These are phyloP conservation scores for Eupithecia exiguata DNA, from an alignment of 2,888 invertebrate genomes.

Conservation along the genomic window DNA sequence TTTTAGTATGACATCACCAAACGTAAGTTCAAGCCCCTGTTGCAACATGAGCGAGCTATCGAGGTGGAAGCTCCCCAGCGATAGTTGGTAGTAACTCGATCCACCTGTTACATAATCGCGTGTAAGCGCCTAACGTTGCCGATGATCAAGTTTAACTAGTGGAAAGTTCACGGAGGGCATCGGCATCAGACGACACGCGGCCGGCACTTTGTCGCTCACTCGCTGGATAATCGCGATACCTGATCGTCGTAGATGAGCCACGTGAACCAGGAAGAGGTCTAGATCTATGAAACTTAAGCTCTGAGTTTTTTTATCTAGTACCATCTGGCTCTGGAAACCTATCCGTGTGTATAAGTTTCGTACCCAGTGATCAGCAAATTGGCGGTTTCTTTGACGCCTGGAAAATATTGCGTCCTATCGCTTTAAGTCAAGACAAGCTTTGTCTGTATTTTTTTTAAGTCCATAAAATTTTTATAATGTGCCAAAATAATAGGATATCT, in stretches of 20 bases:
- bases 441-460: background rate
- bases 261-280: constrained; percentile 63
- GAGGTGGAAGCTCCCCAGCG: constrained; percentile 12
- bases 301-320: background rate
- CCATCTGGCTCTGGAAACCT: constrained; percentile 4
- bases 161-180: constrained; percentile 79
- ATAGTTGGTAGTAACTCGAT: constrained; percentile 51
- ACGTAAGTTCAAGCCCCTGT: constrained; percentile 4
- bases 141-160: constrained; percentile 78
- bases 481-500: constrained; percentile 17
- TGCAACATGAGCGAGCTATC: constrained; percentile 9
- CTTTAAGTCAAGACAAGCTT: background rate
- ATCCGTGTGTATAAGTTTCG: constrained; percentile 4
- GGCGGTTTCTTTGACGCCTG: constrained; percentile 11
- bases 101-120: constrained; percentile 64
- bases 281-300: constrained; percentile 26
- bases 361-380: background rate
- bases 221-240: constrained; percentile 71
- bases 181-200: constrained; percentile 59
- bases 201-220: constrained; percentile 69
- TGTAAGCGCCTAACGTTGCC: constrained; percentile 61
- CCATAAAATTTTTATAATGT: background rate
- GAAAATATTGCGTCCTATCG: constrained; percentile 10
- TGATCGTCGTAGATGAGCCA: constrained; percentile 53
- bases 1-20: constrained; percentile 17